phyloP scores from a whole-genome alignment of 2,797 vertebrate species.

The Orientallactaga sibirica region DNA sequence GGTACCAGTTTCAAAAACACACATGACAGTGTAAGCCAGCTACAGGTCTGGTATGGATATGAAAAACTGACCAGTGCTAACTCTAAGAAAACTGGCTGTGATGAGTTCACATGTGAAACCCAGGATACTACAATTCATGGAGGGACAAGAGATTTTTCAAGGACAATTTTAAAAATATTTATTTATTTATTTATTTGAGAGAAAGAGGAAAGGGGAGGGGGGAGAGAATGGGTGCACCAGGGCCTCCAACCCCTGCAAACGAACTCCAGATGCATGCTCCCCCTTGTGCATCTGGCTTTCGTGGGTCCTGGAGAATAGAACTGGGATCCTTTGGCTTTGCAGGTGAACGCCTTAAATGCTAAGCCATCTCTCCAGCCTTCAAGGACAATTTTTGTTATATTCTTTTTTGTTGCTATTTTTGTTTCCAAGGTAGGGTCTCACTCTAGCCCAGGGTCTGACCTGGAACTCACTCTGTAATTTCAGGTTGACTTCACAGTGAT shows the following conservation, averaged over 20 bases:
- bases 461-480: background rate
- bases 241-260: no score
- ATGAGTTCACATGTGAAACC: background rate
- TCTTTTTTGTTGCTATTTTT: background rate
- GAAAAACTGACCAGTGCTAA: background rate
- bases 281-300: no score
- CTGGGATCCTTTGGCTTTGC: no score
- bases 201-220: no score
- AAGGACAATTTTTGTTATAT: background rate
- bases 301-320: no score
- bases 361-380: no score
- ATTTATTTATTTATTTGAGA: background rate
- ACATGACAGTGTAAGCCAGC: background rate
- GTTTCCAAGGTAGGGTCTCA: background rate
- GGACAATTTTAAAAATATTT: background rate
- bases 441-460: background rate
- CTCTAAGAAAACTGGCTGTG: background rate
- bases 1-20: background rate
- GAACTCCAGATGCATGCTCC: no score
- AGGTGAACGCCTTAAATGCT: no score
- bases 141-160: background rate
- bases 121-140: background rate
- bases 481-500: no score
- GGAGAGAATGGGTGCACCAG: no score
- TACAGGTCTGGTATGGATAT: background rate